A percentile compares a stretch with the other conserved stretches of the same genome.
Evolutionary conservation across 2,113 vertebrate genomes (phyloP).

Genomic region (Rhinoderma darwinii): DNA sequence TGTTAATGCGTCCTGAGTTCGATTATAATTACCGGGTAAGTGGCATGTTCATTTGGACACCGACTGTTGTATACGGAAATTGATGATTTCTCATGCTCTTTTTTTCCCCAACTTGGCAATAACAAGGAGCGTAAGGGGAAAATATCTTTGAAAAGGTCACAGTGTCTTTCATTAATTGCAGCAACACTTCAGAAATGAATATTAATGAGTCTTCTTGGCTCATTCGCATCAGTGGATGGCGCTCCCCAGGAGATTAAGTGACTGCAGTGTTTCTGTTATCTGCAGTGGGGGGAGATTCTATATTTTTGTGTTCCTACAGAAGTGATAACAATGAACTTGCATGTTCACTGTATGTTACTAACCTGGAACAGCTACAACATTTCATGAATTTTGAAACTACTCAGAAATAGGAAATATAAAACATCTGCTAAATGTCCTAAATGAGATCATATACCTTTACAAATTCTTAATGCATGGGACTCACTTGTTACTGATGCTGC

Average conservation of each 20-base stretch:
- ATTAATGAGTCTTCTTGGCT: slow-evolving; percentile 66
- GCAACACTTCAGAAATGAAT: slow-evolving; percentile 69
- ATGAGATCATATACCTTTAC: no score
- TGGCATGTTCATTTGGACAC: slow-evolving; percentile 66
- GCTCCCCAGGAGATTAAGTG: slow-evolving; percentile 61
- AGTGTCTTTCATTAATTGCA: slow-evolving; percentile 70
- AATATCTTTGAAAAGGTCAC: slow-evolving; percentile 70
- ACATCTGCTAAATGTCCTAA: not conserved
- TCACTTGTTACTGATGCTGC: not conserved
- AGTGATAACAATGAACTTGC: slow-evolving; percentile 1
- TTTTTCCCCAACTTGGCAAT: slow-evolving; percentile 60
- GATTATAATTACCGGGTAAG: slow-evolving; percentile 68
- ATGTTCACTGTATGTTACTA: not conserved
- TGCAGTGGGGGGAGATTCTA: slow-evolving; percentile 40
- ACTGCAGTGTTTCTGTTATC: slow-evolving; percentile 55
- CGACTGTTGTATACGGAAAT: slow-evolving; percentile 68
- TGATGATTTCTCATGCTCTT: slow-evolving; percentile 69
- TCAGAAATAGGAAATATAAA: not conserved
- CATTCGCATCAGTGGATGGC: slow-evolving; percentile 59
- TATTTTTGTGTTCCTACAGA: not conserved
- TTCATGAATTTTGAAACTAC: not conserved
- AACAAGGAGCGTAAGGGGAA: slow-evolving; percentile 45
- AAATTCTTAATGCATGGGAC: not conserved
- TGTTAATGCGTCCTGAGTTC: slow-evolving; percentile 65
- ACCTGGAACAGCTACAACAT: not conserved